Percentiles rank a stretch among this genome's conserved stretches.
Conservation (phyloP, 2,888 invertebrate species). For the Chaetogeoica ovagalla region DNA sequence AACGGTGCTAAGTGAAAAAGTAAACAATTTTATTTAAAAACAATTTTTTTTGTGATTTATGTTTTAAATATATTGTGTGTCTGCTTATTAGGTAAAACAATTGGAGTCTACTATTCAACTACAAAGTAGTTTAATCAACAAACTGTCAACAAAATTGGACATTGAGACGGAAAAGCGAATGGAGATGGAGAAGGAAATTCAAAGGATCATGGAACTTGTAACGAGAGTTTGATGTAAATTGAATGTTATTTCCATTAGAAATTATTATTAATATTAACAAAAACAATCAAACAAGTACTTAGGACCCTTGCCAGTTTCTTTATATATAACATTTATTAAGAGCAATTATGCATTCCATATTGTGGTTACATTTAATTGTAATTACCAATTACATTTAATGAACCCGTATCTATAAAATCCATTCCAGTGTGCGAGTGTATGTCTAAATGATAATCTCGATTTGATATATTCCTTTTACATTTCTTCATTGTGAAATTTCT, state of each 20-base stretch:
- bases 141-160: slow-evolving; percentile 66
- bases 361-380: background rate
- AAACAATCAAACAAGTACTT: slow-evolving; percentile 48
- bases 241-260: slow-evolving; percentile 8
- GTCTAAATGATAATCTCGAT: background rate
- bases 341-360: background rate
- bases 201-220: slow-evolving; percentile 72
- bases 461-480: background rate
- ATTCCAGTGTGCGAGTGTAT: background rate
- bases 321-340: too few species aligned
- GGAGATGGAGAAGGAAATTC: slow-evolving; percentile 69
- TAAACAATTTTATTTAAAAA: background rate
- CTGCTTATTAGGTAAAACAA: slow-evolving; percentile 62
- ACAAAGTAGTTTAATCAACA: slow-evolving; percentile 68
- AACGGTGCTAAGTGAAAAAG: slow-evolving; percentile 50
- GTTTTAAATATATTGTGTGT: background rate
- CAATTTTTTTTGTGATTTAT: background rate
- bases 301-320: background rate
- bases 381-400: background rate
- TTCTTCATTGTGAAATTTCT: background rate
- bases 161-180: slow-evolving; percentile 69
- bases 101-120: slow-evolving; percentile 66
- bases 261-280: slow-evolving; percentile 6
- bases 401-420: background rate
- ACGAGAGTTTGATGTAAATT: slow-evolving; percentile 67